These are phyloP conservation scores for Gobionotothen gibberifrons DNA, from an alignment of 2,797 vertebrate species.

Conservation along the genomic window DNA sequence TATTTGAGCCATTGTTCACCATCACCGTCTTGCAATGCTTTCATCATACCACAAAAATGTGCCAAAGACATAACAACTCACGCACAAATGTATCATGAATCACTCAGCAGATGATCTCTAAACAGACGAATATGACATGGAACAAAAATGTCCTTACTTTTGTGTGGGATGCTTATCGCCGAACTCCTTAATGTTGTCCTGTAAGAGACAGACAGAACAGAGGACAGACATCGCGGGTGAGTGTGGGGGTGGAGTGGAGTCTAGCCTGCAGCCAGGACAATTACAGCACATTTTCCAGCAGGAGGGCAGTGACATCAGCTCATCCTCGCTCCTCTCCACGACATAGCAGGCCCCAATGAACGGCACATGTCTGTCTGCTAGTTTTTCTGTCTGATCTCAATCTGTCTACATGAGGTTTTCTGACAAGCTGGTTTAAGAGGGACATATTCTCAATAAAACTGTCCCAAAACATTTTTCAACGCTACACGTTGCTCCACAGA, in stretches of 20 bases:
- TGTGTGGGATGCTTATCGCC: conserved; percentile 95
- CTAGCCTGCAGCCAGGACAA: conserved; percentile 84
- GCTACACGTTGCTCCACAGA: conserved; percentile 4
- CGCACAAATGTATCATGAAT: conserved; percentile 74
- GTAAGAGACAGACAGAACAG: conserved; percentile 79
- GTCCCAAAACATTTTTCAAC: conserved; percentile 26
- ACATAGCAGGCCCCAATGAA: conserved; percentile 76
- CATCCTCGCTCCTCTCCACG: conserved; percentile 81
- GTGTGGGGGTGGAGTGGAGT: conserved; percentile 69
- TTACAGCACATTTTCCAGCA: conserved; percentile 88
- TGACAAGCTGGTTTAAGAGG: conserved; percentile 39
- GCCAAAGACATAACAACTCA: conserved; percentile 69
- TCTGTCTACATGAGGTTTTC: conserved; percentile 51
- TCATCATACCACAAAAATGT: conserved; percentile 71
- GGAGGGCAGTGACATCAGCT: conserved; percentile 87
- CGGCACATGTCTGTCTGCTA: conserved; percentile 78
- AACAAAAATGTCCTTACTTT: conserved; percentile 88
- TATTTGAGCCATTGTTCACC: conserved; percentile 54
- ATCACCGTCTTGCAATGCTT: conserved; percentile 52
- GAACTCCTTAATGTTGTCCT: conserved; percentile 98
- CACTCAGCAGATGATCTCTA: conserved; percentile 68
- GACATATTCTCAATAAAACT: conserved; percentile 20
- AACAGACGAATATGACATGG: conserved; percentile 77
- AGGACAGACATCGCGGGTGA: conserved; percentile 69
- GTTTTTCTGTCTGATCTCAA: conserved; percentile 61